Conservation (phyloP, 1,140 invertebrate species). For the Tetranychus urticae region DNA sequence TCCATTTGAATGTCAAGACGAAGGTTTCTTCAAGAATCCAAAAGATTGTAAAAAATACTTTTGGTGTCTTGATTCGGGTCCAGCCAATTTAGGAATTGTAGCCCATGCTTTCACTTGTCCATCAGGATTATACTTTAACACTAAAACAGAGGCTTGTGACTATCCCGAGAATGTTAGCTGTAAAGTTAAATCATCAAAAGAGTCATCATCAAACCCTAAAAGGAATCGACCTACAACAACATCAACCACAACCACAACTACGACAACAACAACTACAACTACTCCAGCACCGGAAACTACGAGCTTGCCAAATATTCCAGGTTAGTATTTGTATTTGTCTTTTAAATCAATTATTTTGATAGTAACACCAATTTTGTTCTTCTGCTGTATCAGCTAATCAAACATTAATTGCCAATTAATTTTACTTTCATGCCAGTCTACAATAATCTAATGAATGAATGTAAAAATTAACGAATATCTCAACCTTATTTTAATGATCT, state of each 20-base stretch:
- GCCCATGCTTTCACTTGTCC: slow-evolving; percentile 82
- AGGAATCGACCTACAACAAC: neutral
- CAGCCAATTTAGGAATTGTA: slow-evolving; percentile 52
- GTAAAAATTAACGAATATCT: too few relatives aligned
- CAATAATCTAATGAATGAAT: too few relatives aligned
- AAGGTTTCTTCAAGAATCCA: slow-evolving; percentile 80
- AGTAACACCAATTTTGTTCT: too few relatives aligned
- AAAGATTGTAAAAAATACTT: slow-evolving; percentile 81
- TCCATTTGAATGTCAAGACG: slow-evolving; percentile 67
- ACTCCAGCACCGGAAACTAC: slow-evolving; percentile 6
- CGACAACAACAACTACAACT: slow-evolving; percentile 9
- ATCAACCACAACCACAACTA: slow-evolving; percentile 8
- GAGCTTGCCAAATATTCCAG: neutral
- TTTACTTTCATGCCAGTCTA: too few relatives aligned
- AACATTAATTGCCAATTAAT: too few relatives aligned
- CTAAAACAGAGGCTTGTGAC: slow-evolving; percentile 68
- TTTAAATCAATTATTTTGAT: too few relatives aligned
- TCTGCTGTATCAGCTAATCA: too few relatives aligned
- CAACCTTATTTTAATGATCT: too few relatives aligned
- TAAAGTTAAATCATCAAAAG: slow-evolving; percentile 12
- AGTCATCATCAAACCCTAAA: neutral
- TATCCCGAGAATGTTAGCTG: slow-evolving; percentile 67
- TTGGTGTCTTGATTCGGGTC: slow-evolving; percentile 72
- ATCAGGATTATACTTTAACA: slow-evolving; percentile 68
- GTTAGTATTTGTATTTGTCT: neutral